phyloP scores from a whole-genome alignment of 1,140 invertebrate species.

The Drosophila ananassae region DNA sequence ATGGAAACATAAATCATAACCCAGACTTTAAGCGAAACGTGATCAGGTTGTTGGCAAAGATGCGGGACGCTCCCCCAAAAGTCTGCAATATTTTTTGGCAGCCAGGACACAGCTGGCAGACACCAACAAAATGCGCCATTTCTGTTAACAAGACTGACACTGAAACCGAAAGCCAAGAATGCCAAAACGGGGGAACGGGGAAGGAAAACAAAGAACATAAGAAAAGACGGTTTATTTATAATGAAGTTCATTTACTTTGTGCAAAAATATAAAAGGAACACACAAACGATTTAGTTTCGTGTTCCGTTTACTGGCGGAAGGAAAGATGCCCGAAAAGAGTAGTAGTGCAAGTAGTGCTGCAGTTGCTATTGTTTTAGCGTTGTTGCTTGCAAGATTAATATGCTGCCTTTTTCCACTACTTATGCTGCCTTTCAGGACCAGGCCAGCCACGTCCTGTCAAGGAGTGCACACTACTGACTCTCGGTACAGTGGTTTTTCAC shows the following conservation, averaged over 20 bases:
- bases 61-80: background rate
- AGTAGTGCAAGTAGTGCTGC: constrained; percentile 38
- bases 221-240: constrained; percentile 61
- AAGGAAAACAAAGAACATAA: constrained; percentile 7
- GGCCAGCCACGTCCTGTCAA: constrained; percentile 50
- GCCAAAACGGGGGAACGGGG: constrained; percentile 9
- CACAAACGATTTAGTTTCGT: constrained; percentile 65
- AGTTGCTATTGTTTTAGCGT: constrained; percentile 52
- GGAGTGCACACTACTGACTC: background rate
- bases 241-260: constrained; percentile 76
- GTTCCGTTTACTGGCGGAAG: constrained; percentile 44
- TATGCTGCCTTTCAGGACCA: constrained; percentile 72
- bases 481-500: background rate
- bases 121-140: constrained; percentile 17
- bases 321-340: constrained; percentile 22
- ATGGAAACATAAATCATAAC: background rate
- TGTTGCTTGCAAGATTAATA: constrained; percentile 74
- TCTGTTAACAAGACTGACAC: constrained; percentile 41
- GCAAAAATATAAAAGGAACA: constrained; percentile 41
- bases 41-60: constrained; percentile 17
- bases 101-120: constrained; percentile 7
- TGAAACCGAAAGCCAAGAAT: constrained; percentile 48
- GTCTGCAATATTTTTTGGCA: constrained; percentile 22
- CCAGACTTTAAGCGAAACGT: constrained; percentile 3
- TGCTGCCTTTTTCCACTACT: constrained; percentile 78